phyloP scores from a whole-genome alignment of 1,140 invertebrate species.

The Drosophila virilis region DNA sequence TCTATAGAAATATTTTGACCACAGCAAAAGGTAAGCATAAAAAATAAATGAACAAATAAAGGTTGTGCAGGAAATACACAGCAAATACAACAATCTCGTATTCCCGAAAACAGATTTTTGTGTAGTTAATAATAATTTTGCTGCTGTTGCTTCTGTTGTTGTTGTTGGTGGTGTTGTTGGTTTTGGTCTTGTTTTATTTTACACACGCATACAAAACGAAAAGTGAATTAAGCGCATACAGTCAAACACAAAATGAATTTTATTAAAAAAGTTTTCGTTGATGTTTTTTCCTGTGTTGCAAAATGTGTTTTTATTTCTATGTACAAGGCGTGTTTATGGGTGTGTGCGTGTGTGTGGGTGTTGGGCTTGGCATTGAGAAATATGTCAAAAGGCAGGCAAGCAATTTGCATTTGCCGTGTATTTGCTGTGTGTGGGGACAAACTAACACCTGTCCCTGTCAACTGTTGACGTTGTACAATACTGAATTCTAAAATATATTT shows the following conservation, averaged over 20 bases:
- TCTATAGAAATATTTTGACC: constrained; percentile 24
- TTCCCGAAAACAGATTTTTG: constrained; percentile 40
- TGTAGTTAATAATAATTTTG: constrained; percentile 37
- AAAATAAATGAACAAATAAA: constrained; percentile 29
- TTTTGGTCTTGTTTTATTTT: constrained; percentile 4
- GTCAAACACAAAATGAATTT: constrained; percentile 36
- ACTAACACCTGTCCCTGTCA: constrained; percentile 53
- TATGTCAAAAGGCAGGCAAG: constrained; percentile 33
- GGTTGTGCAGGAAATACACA: constrained; percentile 22
- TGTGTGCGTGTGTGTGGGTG: constrained; percentile 16
- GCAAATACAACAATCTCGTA: constrained; percentile 37
- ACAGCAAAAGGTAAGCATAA: constrained; percentile 18
- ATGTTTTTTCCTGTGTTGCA: constrained; percentile 39
- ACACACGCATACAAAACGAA: constrained; percentile 30
- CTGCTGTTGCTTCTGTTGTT: background rate
- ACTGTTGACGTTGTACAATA: constrained; percentile 50
- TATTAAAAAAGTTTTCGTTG: constrained; percentile 51
- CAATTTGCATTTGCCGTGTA: constrained; percentile 43
- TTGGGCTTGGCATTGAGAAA: constrained; percentile 32
- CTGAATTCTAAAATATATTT: constrained; percentile 50
- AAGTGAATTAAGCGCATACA: constrained; percentile 41
- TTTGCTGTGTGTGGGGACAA: constrained; percentile 28
- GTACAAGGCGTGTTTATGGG: constrained; percentile 5
- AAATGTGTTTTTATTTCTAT: constrained; percentile 36
- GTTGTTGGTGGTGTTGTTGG: background rate